Evolutionary conservation across 2,888 invertebrate genomes (phyloP).

Genomic region (Eupithecia insigniata): DNA sequence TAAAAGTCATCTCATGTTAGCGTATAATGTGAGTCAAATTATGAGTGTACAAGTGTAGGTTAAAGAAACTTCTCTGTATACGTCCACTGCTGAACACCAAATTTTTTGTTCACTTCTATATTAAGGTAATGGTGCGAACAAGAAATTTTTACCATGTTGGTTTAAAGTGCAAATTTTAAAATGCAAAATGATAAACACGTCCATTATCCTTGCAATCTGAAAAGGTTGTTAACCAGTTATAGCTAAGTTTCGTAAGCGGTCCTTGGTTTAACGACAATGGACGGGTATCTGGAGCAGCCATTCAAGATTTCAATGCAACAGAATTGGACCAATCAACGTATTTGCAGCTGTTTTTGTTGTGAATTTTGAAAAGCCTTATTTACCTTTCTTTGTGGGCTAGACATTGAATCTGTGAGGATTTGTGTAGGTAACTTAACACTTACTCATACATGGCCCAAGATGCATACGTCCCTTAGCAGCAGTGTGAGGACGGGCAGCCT

Average conservation of each 20-base stretch:
- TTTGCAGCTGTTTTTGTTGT: conserved; percentile 23
- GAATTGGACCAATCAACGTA: conserved; percentile 40
- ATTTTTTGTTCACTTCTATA: no score
- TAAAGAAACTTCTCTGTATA: neutral
- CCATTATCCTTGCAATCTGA: neutral
- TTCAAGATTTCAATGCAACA: conserved; percentile 50
- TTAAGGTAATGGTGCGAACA: no score
- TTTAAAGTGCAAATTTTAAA: neutral
- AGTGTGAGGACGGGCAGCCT: no score
- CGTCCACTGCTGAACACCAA: no score
- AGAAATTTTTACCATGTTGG: no score
- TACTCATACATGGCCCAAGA: no score
- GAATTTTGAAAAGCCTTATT: neutral
- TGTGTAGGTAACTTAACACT: no score
- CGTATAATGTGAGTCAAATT: conserved; percentile 35
- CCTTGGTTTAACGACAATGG: conserved; percentile 66
- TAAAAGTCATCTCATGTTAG: conserved; percentile 44
- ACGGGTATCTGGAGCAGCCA: conserved; percentile 54
- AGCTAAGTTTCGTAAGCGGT: conserved; percentile 78
- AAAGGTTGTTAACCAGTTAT: conserved; percentile 12
- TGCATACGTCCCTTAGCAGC: no score
- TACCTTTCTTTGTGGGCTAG: neutral
- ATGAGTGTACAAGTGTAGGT: conserved; percentile 26
- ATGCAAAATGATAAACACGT: neutral
- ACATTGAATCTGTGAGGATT: neutral